Base-by-base conservation (phyloP, 2,888 invertebrate species). In the Drosophila villosipedis region DNA sequence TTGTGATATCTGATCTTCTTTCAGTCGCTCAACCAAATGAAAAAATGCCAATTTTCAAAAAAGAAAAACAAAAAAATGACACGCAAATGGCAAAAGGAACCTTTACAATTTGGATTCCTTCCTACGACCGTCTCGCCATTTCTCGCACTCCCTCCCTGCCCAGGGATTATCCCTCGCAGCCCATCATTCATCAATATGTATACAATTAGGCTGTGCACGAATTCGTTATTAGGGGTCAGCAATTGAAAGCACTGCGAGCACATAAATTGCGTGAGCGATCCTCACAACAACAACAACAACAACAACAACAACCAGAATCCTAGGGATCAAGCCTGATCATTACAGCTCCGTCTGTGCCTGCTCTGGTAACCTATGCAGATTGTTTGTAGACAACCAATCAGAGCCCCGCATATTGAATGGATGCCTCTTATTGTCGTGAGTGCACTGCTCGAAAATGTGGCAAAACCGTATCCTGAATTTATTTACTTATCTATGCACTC, bases 151-250 rank as follows among this genome's bases (percentile, higher is more conserved):
- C 39, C 30, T 4, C 19, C 9, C 30, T 16, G 30, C 16, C 14
- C 39, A 25, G 47, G 60, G 77, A 68, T 83, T 76, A 85, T 83
- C 73, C 76, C 68, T 70, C 25, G 63, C 43, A 6, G 19, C 55
- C 41, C 65, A 52, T 63, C 47, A 60, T 70, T 78, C 80, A 78
- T 82, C 86, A 82, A 89, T 87, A 87, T 82, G 82, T 82, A 68
- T 72, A 76, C 87, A 87, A 87, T 88, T 89, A 89, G 80, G 84
- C 84, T 84, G 81, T 50, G 80, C 87, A 88, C 87, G 87, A 88
- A 88, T 82, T 88, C 77, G 88, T 82, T 85, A 88, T 88, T 89
- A 89, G 73, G 78, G 90, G 85, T 87, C 89, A 84, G 77, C 84
- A 83, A 89, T 84, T 84, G 84, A 84, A 77, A 71, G 87, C 66